Evolutionary conservation across 2,888 invertebrate species (phyloP).

Genomic region (Hartigia nigra): DNA sequence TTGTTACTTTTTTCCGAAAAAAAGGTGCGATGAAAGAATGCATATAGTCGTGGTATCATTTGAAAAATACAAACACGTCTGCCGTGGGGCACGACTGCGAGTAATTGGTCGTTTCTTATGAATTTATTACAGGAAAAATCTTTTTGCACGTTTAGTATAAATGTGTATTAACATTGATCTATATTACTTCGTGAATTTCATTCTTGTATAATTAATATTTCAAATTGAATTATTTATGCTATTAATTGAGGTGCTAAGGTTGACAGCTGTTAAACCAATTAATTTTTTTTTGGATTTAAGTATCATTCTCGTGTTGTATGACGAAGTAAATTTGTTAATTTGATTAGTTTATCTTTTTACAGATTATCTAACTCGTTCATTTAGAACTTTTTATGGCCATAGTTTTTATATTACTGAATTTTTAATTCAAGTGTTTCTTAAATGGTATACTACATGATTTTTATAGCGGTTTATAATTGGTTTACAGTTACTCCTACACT

Average conservation of each 20-base stretch:
- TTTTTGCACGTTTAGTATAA: neutral
- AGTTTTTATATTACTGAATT: neutral
- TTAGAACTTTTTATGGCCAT: neutral
- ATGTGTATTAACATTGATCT: neutral
- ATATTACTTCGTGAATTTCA: neutral
- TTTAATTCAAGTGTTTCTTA: neutral
- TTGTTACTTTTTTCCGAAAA: neutral
- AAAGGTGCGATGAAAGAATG: neutral
- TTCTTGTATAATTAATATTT: neutral
- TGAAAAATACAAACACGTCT: neutral
- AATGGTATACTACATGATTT: neutral
- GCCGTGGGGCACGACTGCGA: too few species aligned
- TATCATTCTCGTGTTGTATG: neutral
- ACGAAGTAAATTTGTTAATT: too few species aligned
- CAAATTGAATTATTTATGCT: neutral
- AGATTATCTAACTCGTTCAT: neutral
- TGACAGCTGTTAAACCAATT: neutral
- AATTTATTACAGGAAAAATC: neutral
- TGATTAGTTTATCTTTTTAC: too few species aligned
- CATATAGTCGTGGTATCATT: neutral
- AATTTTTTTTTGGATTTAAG: neutral
- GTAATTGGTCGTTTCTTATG: neutral
- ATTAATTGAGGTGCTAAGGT: neutral
- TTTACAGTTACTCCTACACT: too few species aligned
- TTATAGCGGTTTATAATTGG: too few species aligned